Evolutionary conservation across 2,113 vertebrate species (phyloP), one percentile per base, ranked within the genome.

Genomic region (Plectropomus leopardus): DNA sequence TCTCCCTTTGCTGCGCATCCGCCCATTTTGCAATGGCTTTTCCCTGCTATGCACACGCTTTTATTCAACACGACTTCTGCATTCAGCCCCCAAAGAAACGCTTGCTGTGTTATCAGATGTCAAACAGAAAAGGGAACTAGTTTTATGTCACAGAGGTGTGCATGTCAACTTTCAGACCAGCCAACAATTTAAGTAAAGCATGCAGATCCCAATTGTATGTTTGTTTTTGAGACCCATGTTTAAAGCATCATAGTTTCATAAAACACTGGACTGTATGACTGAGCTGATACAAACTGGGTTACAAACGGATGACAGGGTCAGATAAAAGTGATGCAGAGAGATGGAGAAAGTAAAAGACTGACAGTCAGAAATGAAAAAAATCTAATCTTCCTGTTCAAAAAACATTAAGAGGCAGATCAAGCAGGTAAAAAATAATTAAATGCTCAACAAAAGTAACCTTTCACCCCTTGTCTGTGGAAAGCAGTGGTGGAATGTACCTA

Each of bases 41-140:
- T 78, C 70, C 44, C 36, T 24, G 17, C 44, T 28, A 40, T 19
- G 50, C 45, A 1, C 50, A 19, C 2, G 1, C 26, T 59, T 75
- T 69, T 73, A 85, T 78, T 70, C 58, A 74, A 21, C 45, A 16
- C 57, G 17, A 90, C 92, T 93, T 92, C 88, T 89, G 87, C 90
- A 91, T 87, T 86, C 21, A 74, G 57, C 42, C 7, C n/a, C 21
- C 15, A 53, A 80, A 65, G 16, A 48, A 45, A n/a, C 15, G 32
- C 8, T 34, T 14, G 14, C 23, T 36, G 4, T 53, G 23, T 72
- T 69, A 48, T 61, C 53, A 42, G 45, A 48, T n/a, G 51, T 40
- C 42, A 45, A 59, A 36, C 0, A 78, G 45, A 90, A 88, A 83
- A 88, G 40, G 89, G 88, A 92, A 91, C 86, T 85, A 24, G 44